Evolutionary conservation across 2,113 vertebrate species (phyloP).

Genomic region (Tamias sibiricus): DNA sequence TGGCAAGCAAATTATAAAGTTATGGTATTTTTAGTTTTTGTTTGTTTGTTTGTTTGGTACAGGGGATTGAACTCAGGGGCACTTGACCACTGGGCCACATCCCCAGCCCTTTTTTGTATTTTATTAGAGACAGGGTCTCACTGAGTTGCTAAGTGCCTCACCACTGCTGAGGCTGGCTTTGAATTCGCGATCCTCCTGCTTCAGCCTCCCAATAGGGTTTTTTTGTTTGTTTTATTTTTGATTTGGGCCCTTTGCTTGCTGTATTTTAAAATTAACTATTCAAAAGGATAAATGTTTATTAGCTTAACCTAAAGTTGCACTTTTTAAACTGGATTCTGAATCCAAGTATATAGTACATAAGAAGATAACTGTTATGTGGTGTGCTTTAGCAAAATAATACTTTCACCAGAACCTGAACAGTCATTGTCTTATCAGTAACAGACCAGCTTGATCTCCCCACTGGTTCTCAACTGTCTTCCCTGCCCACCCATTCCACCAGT

Average conservation of each 20-base stretch:
- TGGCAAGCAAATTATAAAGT: constrained; percentile 38
- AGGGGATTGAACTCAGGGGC: too few species aligned
- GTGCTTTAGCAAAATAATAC: background rate
- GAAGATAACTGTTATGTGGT: background rate
- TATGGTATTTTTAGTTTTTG: background rate
- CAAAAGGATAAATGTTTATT: background rate
- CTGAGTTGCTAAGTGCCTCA: too few species aligned
- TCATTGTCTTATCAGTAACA: background rate
- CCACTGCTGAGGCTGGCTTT: too few species aligned
- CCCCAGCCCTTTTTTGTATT: too few species aligned
- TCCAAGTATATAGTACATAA: background rate
- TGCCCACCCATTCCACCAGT: too few species aligned
- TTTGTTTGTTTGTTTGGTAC: background rate
- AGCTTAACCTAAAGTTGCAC: background rate
- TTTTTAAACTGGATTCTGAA: constrained; percentile 30
- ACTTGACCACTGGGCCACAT: too few species aligned
- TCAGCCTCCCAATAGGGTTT: too few species aligned
- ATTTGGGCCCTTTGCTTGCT: background rate
- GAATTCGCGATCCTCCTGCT: too few species aligned
- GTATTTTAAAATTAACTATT: background rate
- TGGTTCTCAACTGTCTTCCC: background rate
- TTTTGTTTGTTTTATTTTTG: background rate
- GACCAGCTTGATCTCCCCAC: background rate
- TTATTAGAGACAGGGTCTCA: too few species aligned
- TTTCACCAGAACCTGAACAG: background rate